Percentiles rank a stretch among this genome's conserved stretches.
Evolutionary conservation across 2,113 vertebrate species (phyloP).

Genomic region (Etheostoma spectabile): DNA sequence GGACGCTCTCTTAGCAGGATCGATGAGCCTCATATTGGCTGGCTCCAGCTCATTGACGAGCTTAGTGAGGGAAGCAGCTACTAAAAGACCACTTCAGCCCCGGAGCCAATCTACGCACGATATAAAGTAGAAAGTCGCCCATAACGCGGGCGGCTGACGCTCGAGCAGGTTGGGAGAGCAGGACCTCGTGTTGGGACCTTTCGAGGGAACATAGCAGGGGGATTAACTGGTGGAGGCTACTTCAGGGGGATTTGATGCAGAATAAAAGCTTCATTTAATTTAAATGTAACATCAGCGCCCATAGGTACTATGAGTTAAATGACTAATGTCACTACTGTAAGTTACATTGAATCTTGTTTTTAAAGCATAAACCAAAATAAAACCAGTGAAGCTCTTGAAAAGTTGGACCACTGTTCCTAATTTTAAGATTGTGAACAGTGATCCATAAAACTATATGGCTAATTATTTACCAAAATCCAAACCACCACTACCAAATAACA

Average conservation of each 20-base stretch:
- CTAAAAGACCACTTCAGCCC: conserved; percentile 57
- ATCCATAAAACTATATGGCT: not conserved
- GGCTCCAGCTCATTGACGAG: conserved; percentile 78
- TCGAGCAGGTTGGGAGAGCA: conserved; percentile 17
- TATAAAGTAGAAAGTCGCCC: conserved; percentile 1
- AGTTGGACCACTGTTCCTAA: not conserved
- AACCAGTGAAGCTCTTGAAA: not conserved
- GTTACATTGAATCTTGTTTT: not conserved
- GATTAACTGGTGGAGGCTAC: conserved; percentile 50
- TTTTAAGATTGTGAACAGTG: not conserved
- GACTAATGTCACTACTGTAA: not conserved
- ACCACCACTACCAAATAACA: not conserved
- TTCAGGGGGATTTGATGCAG: conserved; percentile 50
- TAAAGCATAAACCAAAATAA: not conserved
- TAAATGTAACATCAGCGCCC: conserved; percentile 36
- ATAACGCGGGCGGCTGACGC: conserved; percentile 7
- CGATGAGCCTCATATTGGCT: conserved; percentile 75
- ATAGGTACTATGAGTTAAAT: not conserved
- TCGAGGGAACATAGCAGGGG: conserved; percentile 24
- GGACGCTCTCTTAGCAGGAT: conserved; percentile 75
- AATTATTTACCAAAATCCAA: not conserved
- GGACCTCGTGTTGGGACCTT: conserved; percentile 61
- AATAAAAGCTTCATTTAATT: conserved; percentile 61
- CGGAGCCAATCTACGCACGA: conserved; percentile 42
- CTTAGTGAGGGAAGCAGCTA: conserved; percentile 69